Evolutionary conservation across 1,140 invertebrate species (phyloP).

Genomic region (Cephus cinctus): DNA sequence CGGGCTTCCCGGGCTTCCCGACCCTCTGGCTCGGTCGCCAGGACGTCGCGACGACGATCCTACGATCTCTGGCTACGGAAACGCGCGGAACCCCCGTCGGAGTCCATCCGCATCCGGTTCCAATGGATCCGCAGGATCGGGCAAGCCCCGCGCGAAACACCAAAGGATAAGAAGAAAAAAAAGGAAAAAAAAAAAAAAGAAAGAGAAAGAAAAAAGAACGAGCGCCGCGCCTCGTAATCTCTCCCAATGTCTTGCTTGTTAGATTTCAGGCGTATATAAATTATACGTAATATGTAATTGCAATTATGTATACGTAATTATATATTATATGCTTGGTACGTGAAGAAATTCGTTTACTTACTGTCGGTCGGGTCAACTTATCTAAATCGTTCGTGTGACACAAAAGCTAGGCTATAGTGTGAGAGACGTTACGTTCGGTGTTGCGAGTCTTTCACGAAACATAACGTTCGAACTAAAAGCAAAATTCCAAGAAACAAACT

Average conservation of each 20-base stretch:
- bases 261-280: too few relatives aligned
- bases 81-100: slow-evolving; percentile 19
- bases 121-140: too few relatives aligned
- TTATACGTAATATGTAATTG: slow-evolving; percentile 33
- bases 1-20: slow-evolving; percentile 17
- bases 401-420: slow-evolving; percentile 39
- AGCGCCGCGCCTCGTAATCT: too few relatives aligned
- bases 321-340: slow-evolving; percentile 48
- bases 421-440: slow-evolving; percentile 12
- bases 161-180: too few relatives aligned
- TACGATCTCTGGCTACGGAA: slow-evolving; percentile 17
- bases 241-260: too few relatives aligned
- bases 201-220: too few relatives aligned
- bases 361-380: slow-evolving; percentile 48
- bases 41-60: too few relatives aligned
- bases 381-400: slow-evolving; percentile 49
- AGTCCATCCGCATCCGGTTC: too few relatives aligned
- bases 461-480: slow-evolving; percentile 8
- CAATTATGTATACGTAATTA: slow-evolving; percentile 32
- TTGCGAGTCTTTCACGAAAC: slow-evolving; percentile 3
- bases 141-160: too few relatives aligned
- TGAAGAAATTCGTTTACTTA: slow-evolving; percentile 55
- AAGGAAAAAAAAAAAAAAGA: too few relatives aligned
- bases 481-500: slow-evolving; percentile 3
- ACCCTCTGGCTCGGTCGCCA: too few relatives aligned